phyloP scores from a whole-genome alignment of 2,797 vertebrate species.

The Discoglossus pictus region DNA sequence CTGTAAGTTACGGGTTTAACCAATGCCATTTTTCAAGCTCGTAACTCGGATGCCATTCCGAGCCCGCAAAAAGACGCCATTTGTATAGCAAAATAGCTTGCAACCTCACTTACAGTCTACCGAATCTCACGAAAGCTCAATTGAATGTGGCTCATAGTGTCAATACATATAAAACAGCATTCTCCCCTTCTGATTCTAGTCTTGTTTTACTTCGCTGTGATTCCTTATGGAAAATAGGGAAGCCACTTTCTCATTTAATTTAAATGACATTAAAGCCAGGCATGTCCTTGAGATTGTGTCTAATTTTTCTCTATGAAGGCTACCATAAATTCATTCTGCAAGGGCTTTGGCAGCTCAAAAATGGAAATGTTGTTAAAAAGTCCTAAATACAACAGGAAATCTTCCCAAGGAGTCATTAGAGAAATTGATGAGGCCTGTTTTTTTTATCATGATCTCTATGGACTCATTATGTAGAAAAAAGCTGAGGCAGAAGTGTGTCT shows the following conservation, averaged over 20 bases:
- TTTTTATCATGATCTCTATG: slow-evolving; percentile 60
- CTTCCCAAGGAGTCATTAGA: slow-evolving; percentile 67
- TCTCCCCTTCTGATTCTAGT: no score
- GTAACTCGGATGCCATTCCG: no score
- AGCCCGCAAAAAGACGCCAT: no score
- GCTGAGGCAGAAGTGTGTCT: slow-evolving; percentile 37
- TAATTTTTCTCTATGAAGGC: slow-evolving; percentile 70
- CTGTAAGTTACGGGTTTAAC: no score
- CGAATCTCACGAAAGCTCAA: no score
- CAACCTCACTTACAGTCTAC: no score
- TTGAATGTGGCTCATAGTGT: no score
- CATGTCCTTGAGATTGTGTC: slow-evolving; percentile 64
- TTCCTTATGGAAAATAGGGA: slow-evolving; percentile 56
- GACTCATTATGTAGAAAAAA: slow-evolving; percentile 55
- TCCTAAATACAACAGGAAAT: slow-evolving; percentile 66
- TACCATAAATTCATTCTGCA: slow-evolving; percentile 62
- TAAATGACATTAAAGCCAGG: slow-evolving; percentile 62
- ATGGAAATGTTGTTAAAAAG: slow-evolving; percentile 65
- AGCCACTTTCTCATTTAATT: slow-evolving; percentile 60
- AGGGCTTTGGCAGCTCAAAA: slow-evolving; percentile 60
- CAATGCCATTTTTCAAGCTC: no score
- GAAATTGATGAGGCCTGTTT: slow-evolving; percentile 70
- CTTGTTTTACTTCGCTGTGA: slow-evolving; percentile 50
- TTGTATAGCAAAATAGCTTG: no score
- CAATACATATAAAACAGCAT: no score